phyloP scores from a whole-genome alignment of 2,113 vertebrate species.

The Benitochromis conjunctus region DNA sequence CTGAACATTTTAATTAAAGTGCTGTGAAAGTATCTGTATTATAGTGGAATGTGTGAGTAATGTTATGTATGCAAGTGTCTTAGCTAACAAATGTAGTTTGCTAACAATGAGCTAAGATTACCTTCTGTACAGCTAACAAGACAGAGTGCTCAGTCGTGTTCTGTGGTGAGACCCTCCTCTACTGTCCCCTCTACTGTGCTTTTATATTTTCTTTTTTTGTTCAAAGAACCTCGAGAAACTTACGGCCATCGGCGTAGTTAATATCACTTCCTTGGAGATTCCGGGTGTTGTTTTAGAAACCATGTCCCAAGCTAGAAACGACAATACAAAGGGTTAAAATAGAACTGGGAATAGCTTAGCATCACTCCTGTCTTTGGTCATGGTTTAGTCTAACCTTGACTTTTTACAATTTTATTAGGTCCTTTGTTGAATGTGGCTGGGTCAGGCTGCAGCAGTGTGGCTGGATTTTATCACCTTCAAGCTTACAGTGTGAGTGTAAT shows the following conservation, averaged over 20 bases:
- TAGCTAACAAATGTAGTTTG: not conserved
- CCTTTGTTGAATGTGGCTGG: conserved; percentile 1
- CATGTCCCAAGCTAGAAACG: conserved; percentile 52
- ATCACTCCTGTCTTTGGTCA: not conserved
- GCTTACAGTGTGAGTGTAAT: not conserved
- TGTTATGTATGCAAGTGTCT: too few relatives aligned
- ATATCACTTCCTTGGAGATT: conserved; percentile 23
- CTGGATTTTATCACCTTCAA: conserved; percentile 24
- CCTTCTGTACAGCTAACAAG: not conserved
- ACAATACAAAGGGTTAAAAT: not conserved
- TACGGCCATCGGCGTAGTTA: conserved; percentile 53
- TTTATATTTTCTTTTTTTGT: not conserved
- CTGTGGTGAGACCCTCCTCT: not conserved
- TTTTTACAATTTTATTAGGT: not conserved
- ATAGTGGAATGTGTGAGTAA: not conserved
- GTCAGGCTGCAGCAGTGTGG: not conserved
- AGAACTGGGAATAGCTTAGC: not conserved
- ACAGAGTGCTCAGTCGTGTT: not conserved
- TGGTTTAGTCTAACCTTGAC: not conserved
- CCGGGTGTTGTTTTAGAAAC: conserved; percentile 44
- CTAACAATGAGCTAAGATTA: not conserved
- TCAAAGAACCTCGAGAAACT: conserved; percentile 6
- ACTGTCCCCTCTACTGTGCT: not conserved
- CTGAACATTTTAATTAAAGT: too few relatives aligned
- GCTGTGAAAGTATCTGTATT: too few relatives aligned